Base-by-base conservation (phyloP, 2,113 vertebrate species). In the Harpagus bidentatus region DNA sequence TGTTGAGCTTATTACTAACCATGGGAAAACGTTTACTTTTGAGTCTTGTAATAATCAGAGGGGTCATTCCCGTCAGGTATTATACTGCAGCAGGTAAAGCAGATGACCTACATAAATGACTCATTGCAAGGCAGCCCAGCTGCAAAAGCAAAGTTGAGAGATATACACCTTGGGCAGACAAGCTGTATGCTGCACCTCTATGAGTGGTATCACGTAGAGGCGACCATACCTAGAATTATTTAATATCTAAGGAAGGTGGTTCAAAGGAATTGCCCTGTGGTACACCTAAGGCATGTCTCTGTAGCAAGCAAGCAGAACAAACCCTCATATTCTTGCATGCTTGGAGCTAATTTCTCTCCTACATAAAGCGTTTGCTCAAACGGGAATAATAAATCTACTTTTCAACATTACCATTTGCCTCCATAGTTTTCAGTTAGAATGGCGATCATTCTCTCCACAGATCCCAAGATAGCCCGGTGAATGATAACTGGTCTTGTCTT, bases 401-500 rank as follows among this genome's bases (percentile, higher is more conserved):
- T 38, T n/a, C 74, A 53, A 69, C 13, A 0, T 98, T 98, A 99
- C 99, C 99, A 99, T 99, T 99, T 99, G 73, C 99, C 99, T 21
- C 99, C 99, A n/a, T 99, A 99, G 98, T 99, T 99, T 97, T 99
- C 99, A 5, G 99, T 99, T 59, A 99, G 98, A 95, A 99, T 99
- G 55, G 99, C 99, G 5, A 99, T 99, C 99, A 99, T 99, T 96
- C 99, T 98, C 97, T 99, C 99, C 61, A 99, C 99, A 26, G 99
- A 99, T 52, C 99, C 99, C 97, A 99, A 95, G 93, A 99, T 99
- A 45, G 99, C 99, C 88, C 99, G 98, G 96, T 99, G 99, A 97
- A 99, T 98, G 93, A 99, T 99, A 92, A 99, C 99, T 20, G 99
- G 99, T 81, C 98, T 98, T 38, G 98, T 99, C 97, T 99, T 99